Evolutionary conservation across 2,797 vertebrate species (phyloP), one percentile per base, ranked within the genome.

Genomic region (Myotis pilosus): DNA sequence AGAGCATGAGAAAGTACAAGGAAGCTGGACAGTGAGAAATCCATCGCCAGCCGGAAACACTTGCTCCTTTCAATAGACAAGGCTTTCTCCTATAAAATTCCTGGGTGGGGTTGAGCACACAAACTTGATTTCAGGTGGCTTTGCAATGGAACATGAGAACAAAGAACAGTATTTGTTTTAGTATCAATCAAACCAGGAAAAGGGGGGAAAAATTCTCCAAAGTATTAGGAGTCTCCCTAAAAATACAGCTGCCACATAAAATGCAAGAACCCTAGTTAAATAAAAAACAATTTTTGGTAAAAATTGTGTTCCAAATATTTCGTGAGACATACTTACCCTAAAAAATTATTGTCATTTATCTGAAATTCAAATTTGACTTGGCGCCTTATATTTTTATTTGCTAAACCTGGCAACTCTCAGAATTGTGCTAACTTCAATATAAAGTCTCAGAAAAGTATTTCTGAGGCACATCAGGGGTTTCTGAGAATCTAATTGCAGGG

Each of bases 231-330:
- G 80, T 79, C 55, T 69, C 60, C 51, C 47, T 60, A 62, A 91
- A 91, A 66, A 19, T 6, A 57, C 5, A 19, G 3, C 55, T 96
- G n/a, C 23, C 44, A 86, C 76, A 25, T 72, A 83, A 92, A 90
- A 86, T 57, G 20, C 7, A 86, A 38, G 44, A 69, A 53, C 20
- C 25, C 16, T 33, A 76, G 17, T 66, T 75, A 88, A 80, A 84
- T 90, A 36, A 80, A 44, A 44, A 4, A 51, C 75, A 69, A 36
- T 57, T 89, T 91, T 83, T 82, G 36, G n/a, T 55, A 62, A 91
- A 92, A 82, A 64, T 62, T 62, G 57, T 83, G 12, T 90, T 11
- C 20, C n/a, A 92, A 85, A 86, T 94, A 86, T 71, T 91, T 4
- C 23, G 81, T 62, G 20, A 12, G 28, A 94, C 33, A 76, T 22